Conservation (phyloP, 2,797 vertebrate genomes). For the Phylloscopus collybita region DNA sequence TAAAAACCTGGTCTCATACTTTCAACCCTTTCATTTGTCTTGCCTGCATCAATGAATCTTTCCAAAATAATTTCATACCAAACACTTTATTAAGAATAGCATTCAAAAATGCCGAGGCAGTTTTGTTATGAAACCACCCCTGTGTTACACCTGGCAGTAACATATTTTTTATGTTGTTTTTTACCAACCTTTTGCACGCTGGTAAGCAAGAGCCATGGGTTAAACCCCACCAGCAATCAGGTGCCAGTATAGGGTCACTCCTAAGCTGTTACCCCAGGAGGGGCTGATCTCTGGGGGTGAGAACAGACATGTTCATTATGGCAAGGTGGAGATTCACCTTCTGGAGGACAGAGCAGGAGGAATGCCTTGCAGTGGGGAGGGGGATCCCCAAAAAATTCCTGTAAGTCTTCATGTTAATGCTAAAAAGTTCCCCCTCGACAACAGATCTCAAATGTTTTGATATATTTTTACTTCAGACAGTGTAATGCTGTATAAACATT, state of each 20-base stretch:
- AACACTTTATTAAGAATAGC: not conserved
- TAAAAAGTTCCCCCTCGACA: not conserved
- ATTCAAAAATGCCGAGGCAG: not conserved
- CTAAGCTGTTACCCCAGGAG: not conserved
- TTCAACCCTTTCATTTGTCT: not conserved
- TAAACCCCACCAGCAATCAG: not conserved
- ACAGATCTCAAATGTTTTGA: not conserved
- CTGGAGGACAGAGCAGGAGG: not conserved
- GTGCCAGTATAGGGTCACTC: not conserved
- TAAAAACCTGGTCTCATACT: not conserved
- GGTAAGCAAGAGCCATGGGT: not conserved
- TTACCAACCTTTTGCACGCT: not conserved
- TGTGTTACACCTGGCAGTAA: accelerated
- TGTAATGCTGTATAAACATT: not conserved
- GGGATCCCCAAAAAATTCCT: not conserved
- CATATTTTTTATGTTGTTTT: not conserved
- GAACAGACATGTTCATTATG: accelerated
- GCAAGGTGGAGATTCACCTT: not conserved
- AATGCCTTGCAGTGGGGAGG: not conserved
- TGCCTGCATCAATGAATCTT: not conserved
- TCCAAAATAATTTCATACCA: not conserved
- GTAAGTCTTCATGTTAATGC: not conserved
- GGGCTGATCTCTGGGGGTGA: no score
- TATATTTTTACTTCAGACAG: not conserved
- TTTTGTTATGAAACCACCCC: not conserved